These are phyloP conservation scores for Rynchops niger DNA, from an alignment of 2,113 vertebrate species.

Conservation along the genomic window DNA sequence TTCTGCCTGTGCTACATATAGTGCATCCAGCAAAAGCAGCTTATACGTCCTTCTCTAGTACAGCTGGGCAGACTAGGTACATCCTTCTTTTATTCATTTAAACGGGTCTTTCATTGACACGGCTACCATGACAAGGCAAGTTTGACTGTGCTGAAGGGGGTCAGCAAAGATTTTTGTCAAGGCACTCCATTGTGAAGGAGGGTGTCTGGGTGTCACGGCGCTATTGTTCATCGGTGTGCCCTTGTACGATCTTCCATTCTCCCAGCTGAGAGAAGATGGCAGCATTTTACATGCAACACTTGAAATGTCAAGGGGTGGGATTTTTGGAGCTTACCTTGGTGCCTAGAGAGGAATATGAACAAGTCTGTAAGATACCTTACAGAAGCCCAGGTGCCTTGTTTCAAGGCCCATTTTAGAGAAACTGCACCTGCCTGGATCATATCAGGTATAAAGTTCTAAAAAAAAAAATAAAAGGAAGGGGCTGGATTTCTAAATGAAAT, in stretches of 20 bases:
- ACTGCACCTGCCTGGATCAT: neutral
- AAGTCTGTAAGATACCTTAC: neutral
- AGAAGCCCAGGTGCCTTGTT: neutral
- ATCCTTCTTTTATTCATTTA: constrained; percentile 41
- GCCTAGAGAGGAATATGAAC: neutral
- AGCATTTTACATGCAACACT: neutral
- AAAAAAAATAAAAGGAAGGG: neutral
- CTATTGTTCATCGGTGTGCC: neutral
- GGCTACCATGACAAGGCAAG: constrained; percentile 45
- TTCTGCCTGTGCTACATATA: neutral
- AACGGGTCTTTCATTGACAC: neutral
- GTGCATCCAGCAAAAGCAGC: neutral
- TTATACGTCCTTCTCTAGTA: neutral
- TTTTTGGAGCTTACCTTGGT: neutral
- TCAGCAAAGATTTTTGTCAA: constrained; percentile 30
- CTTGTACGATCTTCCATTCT: neutral
- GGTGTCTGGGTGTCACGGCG: neutral
- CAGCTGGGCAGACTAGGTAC: neutral
- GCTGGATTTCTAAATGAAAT: neutral
- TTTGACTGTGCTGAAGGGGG: neutral
- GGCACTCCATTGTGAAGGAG: neutral
- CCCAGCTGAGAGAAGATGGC: neutral
- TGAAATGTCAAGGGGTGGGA: neutral
- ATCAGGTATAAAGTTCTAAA: neutral
- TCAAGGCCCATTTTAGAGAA: neutral